Conservation (phyloP, 1,140 invertebrate genomes). For the Dendrolimus kikuchii region DNA sequence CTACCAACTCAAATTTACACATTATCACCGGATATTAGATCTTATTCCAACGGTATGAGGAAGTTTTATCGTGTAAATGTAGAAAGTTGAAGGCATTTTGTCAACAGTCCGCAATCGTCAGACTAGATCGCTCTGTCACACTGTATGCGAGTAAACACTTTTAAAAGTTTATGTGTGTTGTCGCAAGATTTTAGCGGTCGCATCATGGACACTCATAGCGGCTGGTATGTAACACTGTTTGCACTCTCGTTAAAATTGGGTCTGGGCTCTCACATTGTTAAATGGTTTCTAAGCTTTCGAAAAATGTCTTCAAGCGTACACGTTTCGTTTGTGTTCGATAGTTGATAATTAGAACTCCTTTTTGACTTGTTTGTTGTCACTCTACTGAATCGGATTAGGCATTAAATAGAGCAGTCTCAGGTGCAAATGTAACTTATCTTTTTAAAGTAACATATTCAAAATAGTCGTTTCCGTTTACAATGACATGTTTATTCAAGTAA, state of each 20-base stretch:
- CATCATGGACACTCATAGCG: conserved; percentile 51
- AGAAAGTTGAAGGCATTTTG: conserved; percentile 20
- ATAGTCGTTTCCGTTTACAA: too few species aligned
- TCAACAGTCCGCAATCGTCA: conserved; percentile 51
- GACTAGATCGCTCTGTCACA: conserved; percentile 61
- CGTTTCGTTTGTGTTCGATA: conserved; percentile 9
- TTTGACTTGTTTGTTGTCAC: conserved; percentile 9
- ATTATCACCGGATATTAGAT: conserved; percentile 4
- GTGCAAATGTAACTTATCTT: too few species aligned
- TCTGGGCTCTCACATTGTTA: conserved; percentile 38
- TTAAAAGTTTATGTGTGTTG: conserved; percentile 67
- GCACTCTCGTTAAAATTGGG: conserved; percentile 52
- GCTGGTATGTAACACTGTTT: conserved; percentile 32
- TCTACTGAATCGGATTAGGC: conserved; percentile 2
- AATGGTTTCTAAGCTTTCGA: conserved; percentile 41
- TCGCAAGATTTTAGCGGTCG: conserved; percentile 54
- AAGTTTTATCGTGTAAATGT: background rate
- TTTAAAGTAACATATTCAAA: too few species aligned
- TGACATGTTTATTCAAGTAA: too few species aligned
- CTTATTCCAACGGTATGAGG: background rate
- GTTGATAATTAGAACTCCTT: conserved; percentile 11
- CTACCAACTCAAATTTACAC: conserved; percentile 4
- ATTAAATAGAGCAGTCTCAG: too few species aligned
- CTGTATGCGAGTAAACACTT: conserved; percentile 56
- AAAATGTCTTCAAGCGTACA: conserved; percentile 17